These are phyloP conservation scores for Drosophila oshimai DNA, from an alignment of 1,140 invertebrate genomes.

Conservation along the genomic window DNA sequence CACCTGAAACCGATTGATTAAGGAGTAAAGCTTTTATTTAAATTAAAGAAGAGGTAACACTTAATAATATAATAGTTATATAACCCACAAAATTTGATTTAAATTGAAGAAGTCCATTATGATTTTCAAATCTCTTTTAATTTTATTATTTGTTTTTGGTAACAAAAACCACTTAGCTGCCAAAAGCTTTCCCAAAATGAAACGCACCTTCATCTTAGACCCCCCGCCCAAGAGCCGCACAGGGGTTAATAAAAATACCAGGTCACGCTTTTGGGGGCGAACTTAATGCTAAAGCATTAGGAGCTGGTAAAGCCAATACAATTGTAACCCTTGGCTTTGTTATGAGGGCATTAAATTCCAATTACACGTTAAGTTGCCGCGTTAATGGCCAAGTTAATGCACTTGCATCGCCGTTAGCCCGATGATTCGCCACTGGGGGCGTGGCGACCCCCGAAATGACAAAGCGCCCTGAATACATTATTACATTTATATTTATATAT, in stretches of 20 bases:
- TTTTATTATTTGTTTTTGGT: no score
- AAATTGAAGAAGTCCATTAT: no score
- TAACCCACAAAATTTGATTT: no score
- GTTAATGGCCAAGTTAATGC: conserved; percentile 76
- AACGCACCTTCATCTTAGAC: conserved; percentile 2
- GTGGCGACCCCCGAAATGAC: conserved; percentile 24
- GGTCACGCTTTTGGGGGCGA: conserved; percentile 34
- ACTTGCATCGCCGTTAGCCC: conserved; percentile 32
- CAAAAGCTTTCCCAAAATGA: background rate
- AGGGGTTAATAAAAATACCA: conserved; percentile 30
- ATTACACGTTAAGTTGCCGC: conserved; percentile 65
- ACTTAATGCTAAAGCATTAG: conserved; percentile 36
- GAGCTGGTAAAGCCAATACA: conserved; percentile 18
- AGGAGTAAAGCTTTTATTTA: no score
- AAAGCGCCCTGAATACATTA: conserved; percentile 51
- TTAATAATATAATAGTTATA: no score
- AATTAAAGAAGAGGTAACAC: no score
- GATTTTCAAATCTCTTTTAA: no score
- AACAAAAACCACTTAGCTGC: background rate
- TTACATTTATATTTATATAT: conserved; percentile 46
- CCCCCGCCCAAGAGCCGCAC: background rate
- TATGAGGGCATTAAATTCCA: conserved; percentile 70
- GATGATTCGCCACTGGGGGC: conserved; percentile 39
- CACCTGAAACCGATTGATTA: no score
- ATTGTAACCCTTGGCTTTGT: conserved; percentile 62